Percentiles rank a stretch among this genome's conserved stretches.
Conservation (phyloP, 2,888 invertebrate species). For the Chaitophorus viminalis region DNA sequence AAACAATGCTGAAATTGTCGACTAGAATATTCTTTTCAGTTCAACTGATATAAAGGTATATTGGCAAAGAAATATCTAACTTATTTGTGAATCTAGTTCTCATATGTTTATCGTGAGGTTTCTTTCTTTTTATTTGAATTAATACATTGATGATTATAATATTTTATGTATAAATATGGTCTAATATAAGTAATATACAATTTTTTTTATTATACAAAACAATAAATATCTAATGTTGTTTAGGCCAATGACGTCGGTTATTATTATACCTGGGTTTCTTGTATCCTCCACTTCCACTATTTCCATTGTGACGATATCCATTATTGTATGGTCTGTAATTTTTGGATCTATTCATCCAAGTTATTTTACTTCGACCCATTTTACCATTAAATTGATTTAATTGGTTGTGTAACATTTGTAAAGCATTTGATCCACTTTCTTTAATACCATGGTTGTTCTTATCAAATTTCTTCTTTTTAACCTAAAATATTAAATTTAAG, state of each 20-base stretch:
- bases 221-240: constrained; percentile 28
- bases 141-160: background rate
- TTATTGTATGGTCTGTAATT: constrained; percentile 43
- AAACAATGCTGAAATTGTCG: constrained; percentile 20
- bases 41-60: background rate
- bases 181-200: background rate
- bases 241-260: constrained; percentile 47
- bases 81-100: background rate
- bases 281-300: constrained; percentile 30
- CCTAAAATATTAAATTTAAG: constrained; percentile 1
- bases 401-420: constrained; percentile 52
- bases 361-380: constrained; percentile 54
- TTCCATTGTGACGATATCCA: constrained; percentile 50
- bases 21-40: constrained; percentile 27
- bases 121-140: background rate
- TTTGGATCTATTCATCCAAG: constrained; percentile 57
- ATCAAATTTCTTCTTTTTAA: constrained; percentile 58
- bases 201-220: constrained; percentile 1
- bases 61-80: constrained; percentile 1
- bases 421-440: constrained; percentile 35
- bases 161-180: background rate
- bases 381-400: constrained; percentile 55
- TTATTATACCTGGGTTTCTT: constrained; percentile 61
- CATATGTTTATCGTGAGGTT: background rate
- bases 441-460: constrained; percentile 33